Evolutionary conservation across 2,888 invertebrate genomes (phyloP), one percentile per base, ranked within the genome.

Genomic region (Pimpla rufipes): DNA sequence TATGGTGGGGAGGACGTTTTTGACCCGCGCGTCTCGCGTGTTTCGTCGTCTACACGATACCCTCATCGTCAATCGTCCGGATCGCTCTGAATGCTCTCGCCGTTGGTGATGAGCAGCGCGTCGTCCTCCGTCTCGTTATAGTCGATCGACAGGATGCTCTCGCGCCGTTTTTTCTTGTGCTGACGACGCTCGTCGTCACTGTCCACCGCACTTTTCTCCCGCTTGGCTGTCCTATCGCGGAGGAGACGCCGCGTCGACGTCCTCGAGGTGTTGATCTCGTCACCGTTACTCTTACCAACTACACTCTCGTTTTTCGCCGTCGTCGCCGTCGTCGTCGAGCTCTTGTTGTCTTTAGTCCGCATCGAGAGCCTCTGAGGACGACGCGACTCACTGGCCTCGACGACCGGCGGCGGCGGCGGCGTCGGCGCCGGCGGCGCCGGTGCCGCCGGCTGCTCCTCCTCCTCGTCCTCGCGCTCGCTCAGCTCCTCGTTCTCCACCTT

Each of bases 91-190:
- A 93, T 86, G 70, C 89, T 93, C 81, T 96, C 96, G 84, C 96
- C 96, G 92, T 96, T 96, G 87, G 96, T 94, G 87, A 95, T 94
- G 83, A 96, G 95, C 90, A 96, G 95, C n/a, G 96, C 95, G 68
- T 96, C 95, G 87, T 96, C 96, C 80, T 96, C 96, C 88, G 89
- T 92, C 71, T 96, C 96, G 91, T 96, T 96, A 93, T 96, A 96
- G 93, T 96, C 96, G 81, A 96, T 94, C 55, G 96, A 96, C 75
- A 96, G 94, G 81, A 96, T 96, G 76, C 96, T 96, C 87, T 95
- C 96, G 85, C 96, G 94, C 84, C 96, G 94, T 85, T 96, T 95
- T 92, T 96, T 96, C 93, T 96, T 96, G 68, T 95, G 95, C 83
- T 93, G 91, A 88, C 94, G 94, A 88, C 94, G 94, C 93, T 94